Conservation (phyloP, 2,113 vertebrate species). For the Chionomys nivalis region DNA sequence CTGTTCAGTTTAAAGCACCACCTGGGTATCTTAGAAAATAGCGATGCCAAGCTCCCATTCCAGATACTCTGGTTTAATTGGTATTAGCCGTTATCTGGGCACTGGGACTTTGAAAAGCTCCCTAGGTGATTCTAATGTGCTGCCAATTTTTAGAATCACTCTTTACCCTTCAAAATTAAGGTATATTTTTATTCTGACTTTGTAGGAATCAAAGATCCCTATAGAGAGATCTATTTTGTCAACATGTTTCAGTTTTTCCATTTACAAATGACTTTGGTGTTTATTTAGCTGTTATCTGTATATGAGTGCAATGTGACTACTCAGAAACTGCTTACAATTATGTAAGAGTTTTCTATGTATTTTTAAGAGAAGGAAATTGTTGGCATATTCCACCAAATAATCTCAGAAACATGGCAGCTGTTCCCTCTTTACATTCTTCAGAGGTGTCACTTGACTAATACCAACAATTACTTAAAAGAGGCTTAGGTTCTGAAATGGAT, state of each 20-base stretch:
- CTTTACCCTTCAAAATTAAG: conserved; percentile 20
- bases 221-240: conserved; percentile 24
- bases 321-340: conserved; percentile 44
- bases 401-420: background rate
- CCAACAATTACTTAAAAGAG: background rate
- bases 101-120: conserved; percentile 46
- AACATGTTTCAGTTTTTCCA: conserved; percentile 38
- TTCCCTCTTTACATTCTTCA: background rate
- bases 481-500: background rate
- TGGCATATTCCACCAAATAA: background rate
- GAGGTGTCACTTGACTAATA: background rate
- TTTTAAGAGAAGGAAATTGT: background rate
- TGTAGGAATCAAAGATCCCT: conserved; percentile 19
- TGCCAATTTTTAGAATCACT: conserved; percentile 35
- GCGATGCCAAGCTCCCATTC: background rate
- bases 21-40: conserved; percentile 43
- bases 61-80: conserved; percentile 43
- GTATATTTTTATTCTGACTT: conserved; percentile 34
- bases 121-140: background rate
- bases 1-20: background rate
- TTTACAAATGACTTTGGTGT: conserved; percentile 24
- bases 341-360: background rate
- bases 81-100: conserved; percentile 47
- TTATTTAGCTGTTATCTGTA: conserved; percentile 53
- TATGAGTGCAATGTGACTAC: conserved; percentile 21